Base-by-base conservation (phyloP, 2,888 invertebrate genomes). In the Agonum fuliginosum region DNA sequence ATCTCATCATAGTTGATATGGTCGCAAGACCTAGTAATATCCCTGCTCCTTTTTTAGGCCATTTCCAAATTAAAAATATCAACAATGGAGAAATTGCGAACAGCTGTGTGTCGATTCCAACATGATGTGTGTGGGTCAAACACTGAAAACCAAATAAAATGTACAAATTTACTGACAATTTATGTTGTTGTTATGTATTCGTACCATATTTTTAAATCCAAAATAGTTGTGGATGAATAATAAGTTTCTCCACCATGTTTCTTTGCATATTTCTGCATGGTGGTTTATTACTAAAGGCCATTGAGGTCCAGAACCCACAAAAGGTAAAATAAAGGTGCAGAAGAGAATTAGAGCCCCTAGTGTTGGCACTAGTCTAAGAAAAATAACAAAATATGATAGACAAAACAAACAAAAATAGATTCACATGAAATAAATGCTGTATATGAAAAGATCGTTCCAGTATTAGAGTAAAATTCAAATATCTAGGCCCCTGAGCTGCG, bases 191-290 rank as follows among this genome's bases (percentile, higher is more conserved):
- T n/a, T n/a, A n/a, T n/a, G n/a, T n/a, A n/a, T n/a, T 79, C 82
- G 82, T 86, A 91, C 91, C 91, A 93, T 93, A 81, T 93, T 90
- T 82, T 91, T 90, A 82, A 93, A 93, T 43, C 93, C 93, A 82
- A 91, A 93, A 83, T 92, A 93, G 84, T 93, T 93, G 82, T 93
- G 93, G 73, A 93, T 91, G 80, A 93, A 93, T 0, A 93, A 84
- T 79, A 93, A 86, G 83, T 93, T 93, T 81, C 91, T 88, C 93
- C 93, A 93, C 92, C 93, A 92, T 76, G 91, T 88, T 81, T 88
- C 87, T 83, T 92, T 92, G 84, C 93, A 93, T 74, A 92, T 90
- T 54, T 91, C 88, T 0, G 93, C 90, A 83, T 93, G 92, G 81
- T 92, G 91, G 0, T 89, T 90, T 3, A 93, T 90, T 0, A 93